Evolutionary conservation across 2,888 invertebrate genomes (phyloP), one percentile per base, ranked within the genome.

Genomic region (Euclidia mi): DNA sequence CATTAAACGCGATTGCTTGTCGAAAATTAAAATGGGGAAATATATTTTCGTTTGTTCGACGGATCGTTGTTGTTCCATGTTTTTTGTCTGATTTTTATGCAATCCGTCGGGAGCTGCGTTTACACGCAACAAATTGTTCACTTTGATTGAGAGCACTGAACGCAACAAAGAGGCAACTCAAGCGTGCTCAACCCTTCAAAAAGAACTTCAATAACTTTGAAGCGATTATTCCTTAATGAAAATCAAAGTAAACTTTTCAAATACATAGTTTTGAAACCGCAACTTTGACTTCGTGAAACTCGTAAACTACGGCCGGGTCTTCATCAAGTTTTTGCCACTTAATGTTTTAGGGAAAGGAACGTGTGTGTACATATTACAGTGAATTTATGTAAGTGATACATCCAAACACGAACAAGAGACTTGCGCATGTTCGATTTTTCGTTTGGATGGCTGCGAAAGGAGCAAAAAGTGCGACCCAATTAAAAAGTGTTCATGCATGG

Each of bases 401-500:
- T 72, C 51, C 59, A 51, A 64, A 67, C 66, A 62, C 71, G 75
- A 11, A 66, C 59, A 63, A 69, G 71, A 61, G 65, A 85, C 83
- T 85, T 78, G 73, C 79, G 85, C 80, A 87, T 91, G 89, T 88
- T 87, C 87, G 81, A 89, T 91, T 90, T 86, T 83, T 82, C 90
- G 84, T 89, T 87, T 84, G 85, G 84, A 76, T 84, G 85, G 76
- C 81, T 82, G 81, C 79, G 78, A 89, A 90, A 89, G 84, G 82
- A 90, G 79, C 87, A 91, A 89, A 91, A 91, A 88, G 83, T 84
- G 83, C 75, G 84, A 88, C 87, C 91, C 94, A 94, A 94, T 94
- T 94, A 93, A 94, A 93, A 93, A 92, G 87, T 92, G 89, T 92
- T 93, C 91, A 92, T 89, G 92, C 94, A 92, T 92, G 91, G 90